Evolutionary conservation across 2,797 vertebrate species (phyloP).

Genomic region (Girardinus metallicus): DNA sequence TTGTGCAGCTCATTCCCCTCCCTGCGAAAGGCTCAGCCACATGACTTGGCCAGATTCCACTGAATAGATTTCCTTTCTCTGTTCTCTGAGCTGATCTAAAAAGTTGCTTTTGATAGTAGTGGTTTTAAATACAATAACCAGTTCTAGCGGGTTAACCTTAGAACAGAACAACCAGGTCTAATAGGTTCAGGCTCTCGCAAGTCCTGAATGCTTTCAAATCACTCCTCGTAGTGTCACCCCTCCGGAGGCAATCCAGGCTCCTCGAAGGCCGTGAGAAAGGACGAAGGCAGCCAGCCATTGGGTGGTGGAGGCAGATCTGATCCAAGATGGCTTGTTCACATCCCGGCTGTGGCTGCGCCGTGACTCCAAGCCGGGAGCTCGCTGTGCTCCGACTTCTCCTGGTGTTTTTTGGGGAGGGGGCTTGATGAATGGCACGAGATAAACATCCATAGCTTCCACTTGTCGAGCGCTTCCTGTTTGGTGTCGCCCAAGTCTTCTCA

Average conservation of each 20-base stretch:
- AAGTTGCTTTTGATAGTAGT: slow-evolving; percentile 57
- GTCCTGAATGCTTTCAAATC: slow-evolving; percentile 20
- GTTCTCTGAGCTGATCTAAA: slow-evolving; percentile 48
- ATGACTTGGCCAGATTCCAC: slow-evolving; percentile 66
- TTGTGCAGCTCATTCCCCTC: slow-evolving; percentile 63
- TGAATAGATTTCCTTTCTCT: slow-evolving; percentile 52
- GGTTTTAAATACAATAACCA: slow-evolving; percentile 55
- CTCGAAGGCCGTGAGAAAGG: slow-evolving; percentile 63
- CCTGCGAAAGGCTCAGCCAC: slow-evolving; percentile 63
- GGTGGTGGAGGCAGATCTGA: slow-evolving; percentile 50
- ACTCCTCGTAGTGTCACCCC: slow-evolving; percentile 37
- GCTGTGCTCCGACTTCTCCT: slow-evolving; percentile 43
- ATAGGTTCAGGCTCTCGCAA: slow-evolving; percentile 43
- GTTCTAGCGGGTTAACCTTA: slow-evolving; percentile 40
- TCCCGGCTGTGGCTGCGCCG: slow-evolving; percentile 20
- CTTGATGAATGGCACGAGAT: slow-evolving; percentile 75
- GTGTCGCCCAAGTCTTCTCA: slow-evolving; percentile 78
- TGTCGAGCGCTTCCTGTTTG: slow-evolving; percentile 83
- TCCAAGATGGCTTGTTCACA: slow-evolving; percentile 34
- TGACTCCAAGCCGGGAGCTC: slow-evolving; percentile 14
- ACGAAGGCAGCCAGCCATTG: slow-evolving; percentile 43
- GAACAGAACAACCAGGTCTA: slow-evolving; percentile 43
- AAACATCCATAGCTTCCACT: slow-evolving; percentile 82
- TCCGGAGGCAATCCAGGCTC: slow-evolving; percentile 54
- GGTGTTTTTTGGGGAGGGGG: slow-evolving; percentile 32